These are phyloP conservation scores for Trogon surrucura DNA, from an alignment of 2,113 vertebrate genomes.

Conservation along the genomic window DNA sequence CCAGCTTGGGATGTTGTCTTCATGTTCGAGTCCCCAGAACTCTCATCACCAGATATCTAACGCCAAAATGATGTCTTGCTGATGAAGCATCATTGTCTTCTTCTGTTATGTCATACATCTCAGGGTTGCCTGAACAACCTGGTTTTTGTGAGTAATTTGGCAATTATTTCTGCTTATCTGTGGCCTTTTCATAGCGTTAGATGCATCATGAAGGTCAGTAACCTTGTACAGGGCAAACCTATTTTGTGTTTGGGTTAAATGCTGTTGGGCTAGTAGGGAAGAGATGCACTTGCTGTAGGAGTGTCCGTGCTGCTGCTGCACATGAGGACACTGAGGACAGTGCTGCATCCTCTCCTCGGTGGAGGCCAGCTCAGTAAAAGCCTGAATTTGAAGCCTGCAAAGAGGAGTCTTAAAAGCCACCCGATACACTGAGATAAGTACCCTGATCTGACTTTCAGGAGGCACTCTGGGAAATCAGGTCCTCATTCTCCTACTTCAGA, in stretches of 20 bases:
- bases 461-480: background rate
- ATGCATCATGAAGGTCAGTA: background rate
- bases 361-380: background rate
- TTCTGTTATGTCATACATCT: background rate
- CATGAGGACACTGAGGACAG: background rate
- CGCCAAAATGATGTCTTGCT: background rate
- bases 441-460: background rate
- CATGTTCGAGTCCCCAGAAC: background rate
- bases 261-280: background rate
- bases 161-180: background rate
- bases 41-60: background rate
- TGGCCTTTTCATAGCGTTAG: background rate
- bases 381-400: background rate
- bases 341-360: background rate
- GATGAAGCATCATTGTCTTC: rapidly evolving
- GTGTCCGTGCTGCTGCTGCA: background rate
- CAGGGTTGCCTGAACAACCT: background rate
- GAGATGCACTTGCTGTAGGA: background rate
- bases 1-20: background rate
- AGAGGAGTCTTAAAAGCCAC: background rate
- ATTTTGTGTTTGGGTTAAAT: background rate
- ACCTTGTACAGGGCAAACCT: background rate
- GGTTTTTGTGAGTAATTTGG: background rate
- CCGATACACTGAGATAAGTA: background rate
- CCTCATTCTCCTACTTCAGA: background rate